Evolutionary conservation across 2,797 vertebrate species (phyloP), one percentile per base, ranked within the genome.

Genomic region (Tapirus indicus): DNA sequence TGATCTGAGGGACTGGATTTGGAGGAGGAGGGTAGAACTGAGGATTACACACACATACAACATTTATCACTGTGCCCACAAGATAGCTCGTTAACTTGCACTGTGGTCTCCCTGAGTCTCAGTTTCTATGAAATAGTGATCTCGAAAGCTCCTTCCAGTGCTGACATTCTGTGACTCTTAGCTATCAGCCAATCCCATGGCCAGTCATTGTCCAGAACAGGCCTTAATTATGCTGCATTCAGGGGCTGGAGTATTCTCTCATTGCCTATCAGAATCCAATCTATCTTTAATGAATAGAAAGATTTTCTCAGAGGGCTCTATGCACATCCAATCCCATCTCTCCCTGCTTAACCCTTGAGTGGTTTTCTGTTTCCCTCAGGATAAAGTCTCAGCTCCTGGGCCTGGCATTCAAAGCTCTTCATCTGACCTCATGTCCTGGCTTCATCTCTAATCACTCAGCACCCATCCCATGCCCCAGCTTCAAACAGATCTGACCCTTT

Each of bases 291-390:
- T 56, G 52, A 77, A 69, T 10, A 85, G 58, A 84, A 91, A 85
- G 21, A 38, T 95, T 88, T 96, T 66, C 38, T 78, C 18, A 52
- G 66, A 69, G 75, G 35, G 54, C 27, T 68, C 32, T 49, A 6
- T 49, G 23, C 8, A 62, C 75, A 87, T 87, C 66, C 54, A 77
- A 2, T 75, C 47, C 20, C 92, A 20, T 68, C 32, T 96, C 52
- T 93, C 71, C 64, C 29, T 49, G 58, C 54, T 94, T 71, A 56
- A 84, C n/a, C 14, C 35, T 92, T 52, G 58, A 85, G 60, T 47
- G 49, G 32, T 86, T 93, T 91, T 85, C 77, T 94, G 58, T 93
- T 93, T 85, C 41, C 29, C 49, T 56, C 44, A 77, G 66, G 60
- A 79, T 79, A 87, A 88, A 91, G 75, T 83, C 78, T 88, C 38